Conservation (phyloP, 1,140 invertebrate genomes). For the Brachionus manjavacas region DNA sequence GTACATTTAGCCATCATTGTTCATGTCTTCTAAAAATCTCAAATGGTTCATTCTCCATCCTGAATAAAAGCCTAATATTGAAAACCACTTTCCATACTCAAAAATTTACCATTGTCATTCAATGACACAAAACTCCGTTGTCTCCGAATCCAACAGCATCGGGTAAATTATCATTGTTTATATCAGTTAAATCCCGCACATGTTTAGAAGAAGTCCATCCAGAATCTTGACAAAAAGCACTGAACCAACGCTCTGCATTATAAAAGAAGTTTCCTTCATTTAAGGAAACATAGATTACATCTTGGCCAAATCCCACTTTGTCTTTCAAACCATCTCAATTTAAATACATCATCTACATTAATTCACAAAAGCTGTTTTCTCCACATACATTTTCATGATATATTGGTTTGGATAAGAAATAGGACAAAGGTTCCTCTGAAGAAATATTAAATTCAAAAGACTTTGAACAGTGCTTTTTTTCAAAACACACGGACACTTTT, state of each 20-base stretch:
- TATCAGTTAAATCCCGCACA: background rate
- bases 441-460: background rate
- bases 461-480: background rate
- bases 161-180: constrained; percentile 1
- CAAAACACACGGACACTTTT: background rate
- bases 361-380: constrained; percentile 4
- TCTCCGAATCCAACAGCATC: background rate
- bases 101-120: constrained; percentile 16
- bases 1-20: background rate
- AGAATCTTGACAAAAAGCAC: constrained; percentile 4
- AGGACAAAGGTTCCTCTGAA: background rate
- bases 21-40: background rate
- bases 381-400: background rate
- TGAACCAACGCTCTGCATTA: constrained; percentile 3
- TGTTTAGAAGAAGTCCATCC: constrained; percentile 4
- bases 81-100: background rate
- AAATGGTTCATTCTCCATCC: background rate
- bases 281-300: constrained; percentile 11
- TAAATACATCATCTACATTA: background rate
- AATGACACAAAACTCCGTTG: constrained; percentile 5
- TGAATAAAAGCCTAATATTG: background rate
- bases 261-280: background rate
- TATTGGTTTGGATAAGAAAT: background rate
- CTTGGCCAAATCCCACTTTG: background rate
- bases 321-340: constrained; percentile 11